A percentile compares a stretch with the other conserved stretches of the same genome.
phyloP scores from a whole-genome alignment of 1,140 invertebrate species.

The Triops cancriformis region DNA sequence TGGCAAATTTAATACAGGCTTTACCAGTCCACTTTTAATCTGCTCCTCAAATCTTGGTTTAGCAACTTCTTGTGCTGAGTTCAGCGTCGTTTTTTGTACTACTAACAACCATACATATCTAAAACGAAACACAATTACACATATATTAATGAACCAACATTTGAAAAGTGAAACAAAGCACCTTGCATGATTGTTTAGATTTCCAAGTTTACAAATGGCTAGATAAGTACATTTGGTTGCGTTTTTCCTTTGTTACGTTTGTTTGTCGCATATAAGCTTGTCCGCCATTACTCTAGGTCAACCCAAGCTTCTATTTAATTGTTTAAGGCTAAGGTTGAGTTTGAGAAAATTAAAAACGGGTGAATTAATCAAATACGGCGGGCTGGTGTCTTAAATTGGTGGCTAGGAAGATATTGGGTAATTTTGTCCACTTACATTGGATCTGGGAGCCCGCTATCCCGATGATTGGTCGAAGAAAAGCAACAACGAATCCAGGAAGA shows the following conservation, averaged over 20 bases:
- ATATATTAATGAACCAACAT: background rate
- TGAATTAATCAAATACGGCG: constrained; percentile 8
- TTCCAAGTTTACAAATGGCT: too few relatives aligned
- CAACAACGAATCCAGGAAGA: constrained; percentile 9
- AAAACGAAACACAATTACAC: background rate
- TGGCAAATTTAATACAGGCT: background rate
- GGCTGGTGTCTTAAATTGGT: constrained; percentile 10
- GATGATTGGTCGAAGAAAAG: constrained; percentile 13
- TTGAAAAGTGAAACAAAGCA: background rate
- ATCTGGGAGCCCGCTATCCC: constrained; percentile 2
- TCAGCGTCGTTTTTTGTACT: background rate
- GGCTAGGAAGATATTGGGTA: constrained; percentile 3
- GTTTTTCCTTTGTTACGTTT: background rate
- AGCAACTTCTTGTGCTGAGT: background rate
- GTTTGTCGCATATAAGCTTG: background rate
- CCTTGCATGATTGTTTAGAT: too few relatives aligned
- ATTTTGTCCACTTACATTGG: constrained; percentile 14
- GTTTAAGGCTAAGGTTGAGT: background rate
- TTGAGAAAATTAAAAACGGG: background rate
- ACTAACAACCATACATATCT: background rate
- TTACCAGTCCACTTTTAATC: background rate
- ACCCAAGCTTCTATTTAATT: background rate
- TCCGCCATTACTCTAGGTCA: background rate
- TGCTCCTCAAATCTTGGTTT: background rate
- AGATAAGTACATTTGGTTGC: too few relatives aligned